Percentiles rank a stretch among this genome's conserved stretches.
Evolutionary conservation across 2,797 vertebrate genomes (phyloP).

Genomic region (Chiloscyllium punctatum): DNA sequence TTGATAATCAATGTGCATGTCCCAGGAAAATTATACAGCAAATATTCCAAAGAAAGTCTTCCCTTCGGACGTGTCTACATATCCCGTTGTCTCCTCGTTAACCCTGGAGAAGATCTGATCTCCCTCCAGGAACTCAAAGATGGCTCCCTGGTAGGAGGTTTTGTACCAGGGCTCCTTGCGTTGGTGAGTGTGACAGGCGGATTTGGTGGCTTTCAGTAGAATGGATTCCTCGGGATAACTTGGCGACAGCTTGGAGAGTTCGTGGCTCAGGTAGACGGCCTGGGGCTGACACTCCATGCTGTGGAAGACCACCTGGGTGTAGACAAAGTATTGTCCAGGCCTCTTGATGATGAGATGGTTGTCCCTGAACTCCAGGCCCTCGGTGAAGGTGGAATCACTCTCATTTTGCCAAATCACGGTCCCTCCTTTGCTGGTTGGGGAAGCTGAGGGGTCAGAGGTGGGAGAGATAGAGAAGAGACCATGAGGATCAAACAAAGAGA

Average conservation of each 20-base stretch:
- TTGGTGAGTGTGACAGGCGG: constrained; percentile 40
- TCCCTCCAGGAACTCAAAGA: constrained; percentile 49
- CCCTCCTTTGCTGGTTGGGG: accelerated
- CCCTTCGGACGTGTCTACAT: neutral
- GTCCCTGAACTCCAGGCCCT: neutral
- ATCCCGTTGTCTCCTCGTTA: neutral
- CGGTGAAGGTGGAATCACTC: neutral
- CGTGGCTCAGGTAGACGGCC: constrained; percentile 46
- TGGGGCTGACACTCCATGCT: neutral
- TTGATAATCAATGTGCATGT: too few species aligned
- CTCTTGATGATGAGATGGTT: neutral
- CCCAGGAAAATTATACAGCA: neutral
- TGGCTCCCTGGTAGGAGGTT: constrained; percentile 53
- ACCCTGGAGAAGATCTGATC: constrained; percentile 47
- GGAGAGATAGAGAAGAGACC: neutral
- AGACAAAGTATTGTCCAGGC: neutral
- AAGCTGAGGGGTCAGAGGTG: neutral
- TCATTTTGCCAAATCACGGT: neutral
- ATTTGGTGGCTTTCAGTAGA: constrained; percentile 51
- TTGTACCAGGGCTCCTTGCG: constrained; percentile 44
- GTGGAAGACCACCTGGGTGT: constrained; percentile 23
- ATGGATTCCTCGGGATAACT: constrained; percentile 32
- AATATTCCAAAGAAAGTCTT: constrained; percentile 19
- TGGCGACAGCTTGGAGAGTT: constrained; percentile 43
- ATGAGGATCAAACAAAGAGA: neutral